Evolutionary conservation across 2,888 invertebrate genomes (phyloP), one percentile per base, ranked within the genome.

Genomic region (Anthoptus insignis): DNA sequence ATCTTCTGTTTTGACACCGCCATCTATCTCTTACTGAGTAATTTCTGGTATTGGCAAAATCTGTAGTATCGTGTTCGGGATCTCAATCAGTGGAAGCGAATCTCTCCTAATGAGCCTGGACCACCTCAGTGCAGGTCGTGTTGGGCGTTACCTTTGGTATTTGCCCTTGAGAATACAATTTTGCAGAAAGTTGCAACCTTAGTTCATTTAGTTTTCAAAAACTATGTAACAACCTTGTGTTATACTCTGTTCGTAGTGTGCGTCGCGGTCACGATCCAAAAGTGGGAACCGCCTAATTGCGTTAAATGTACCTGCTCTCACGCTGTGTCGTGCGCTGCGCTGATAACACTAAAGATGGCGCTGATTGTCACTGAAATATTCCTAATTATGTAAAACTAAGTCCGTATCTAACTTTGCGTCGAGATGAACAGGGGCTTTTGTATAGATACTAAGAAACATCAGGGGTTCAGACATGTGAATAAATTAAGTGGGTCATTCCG

Each of bases 51-150:
- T 50, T 50, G 56, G 14, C 27, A 14, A 59, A 24, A 22, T 47
- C 16, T 27, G 27, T 50, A 34, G 21, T 61, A 52, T 24, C 49
- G 22, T 59, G 59, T 59, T 59, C 29, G 29, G 52, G 59, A 59
- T 59, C 59, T 52, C 53, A 45, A 56, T 60, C 59, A 29, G 32
- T 53, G 53, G 42, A 21, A 32, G 52, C 52, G 47, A 24, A 27
- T 53, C 53, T 60, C 27, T 32, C 45, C 32, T 60, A 60, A 60
- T 45, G 53, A 60, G 60, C 32, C 32, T 14, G 52, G 60, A 56
- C 56, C 39, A 56, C 56, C 56, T 39, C 24, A 16, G 56, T 27
- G 39, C n/a, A 11, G 24, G 16, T 42, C 39, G 39, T 42, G 24
- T 54, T 16, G 54, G 47, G 24, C 56, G 9, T 39, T 11, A 56